Percentiles rank a stretch among this genome's conserved stretches.
Conservation (phyloP, 2,888 invertebrate species). For the Drosophila birchii region DNA sequence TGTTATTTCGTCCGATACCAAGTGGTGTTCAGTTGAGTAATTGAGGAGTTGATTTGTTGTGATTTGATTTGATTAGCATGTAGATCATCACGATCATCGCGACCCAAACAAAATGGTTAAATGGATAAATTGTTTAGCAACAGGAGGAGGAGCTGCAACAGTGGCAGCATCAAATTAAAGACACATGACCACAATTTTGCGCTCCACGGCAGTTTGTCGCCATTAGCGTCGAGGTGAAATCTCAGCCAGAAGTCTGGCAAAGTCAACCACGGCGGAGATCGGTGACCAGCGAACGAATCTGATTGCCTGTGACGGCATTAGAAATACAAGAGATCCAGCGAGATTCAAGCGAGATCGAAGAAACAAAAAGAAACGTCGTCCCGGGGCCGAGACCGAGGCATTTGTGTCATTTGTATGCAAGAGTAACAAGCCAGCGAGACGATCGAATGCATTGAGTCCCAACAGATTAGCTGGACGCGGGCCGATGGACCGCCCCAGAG, state of each 20-base stretch:
- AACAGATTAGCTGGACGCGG: conserved; percentile 70
- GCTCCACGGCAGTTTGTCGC: conserved; percentile 84
- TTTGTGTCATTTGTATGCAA: conserved; percentile 84
- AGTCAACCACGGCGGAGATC: conserved; percentile 23
- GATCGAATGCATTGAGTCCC: conserved; percentile 67
- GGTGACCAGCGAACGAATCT: conserved; percentile 64
- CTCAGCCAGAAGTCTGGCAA: conserved; percentile 45
- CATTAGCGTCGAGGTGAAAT: conserved; percentile 83
- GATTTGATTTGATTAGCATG: conserved; percentile 77
- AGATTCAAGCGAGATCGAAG: conserved; percentile 50
- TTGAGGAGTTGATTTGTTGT: conserved; percentile 58
- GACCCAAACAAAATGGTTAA: conserved; percentile 41
- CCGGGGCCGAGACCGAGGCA: conserved; percentile 58
- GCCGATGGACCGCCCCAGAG: conserved; percentile 76
- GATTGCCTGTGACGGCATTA: conserved; percentile 80
- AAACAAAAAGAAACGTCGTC: conserved; percentile 71
- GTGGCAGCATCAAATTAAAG: conserved; percentile 48
- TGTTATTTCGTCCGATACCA: conserved; percentile 49
- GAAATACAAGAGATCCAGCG: conserved; percentile 63
- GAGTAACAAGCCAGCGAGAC: conserved; percentile 78
- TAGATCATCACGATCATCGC: conserved; percentile 69
- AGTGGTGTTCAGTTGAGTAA: conserved; percentile 72
- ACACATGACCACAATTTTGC: conserved; percentile 71
- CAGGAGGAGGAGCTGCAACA: conserved; percentile 28
- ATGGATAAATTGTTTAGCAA: conserved; percentile 50